Evolutionary conservation across 2,797 vertebrate species (phyloP).

Genomic region (Hydrolagus colliei): DNA sequence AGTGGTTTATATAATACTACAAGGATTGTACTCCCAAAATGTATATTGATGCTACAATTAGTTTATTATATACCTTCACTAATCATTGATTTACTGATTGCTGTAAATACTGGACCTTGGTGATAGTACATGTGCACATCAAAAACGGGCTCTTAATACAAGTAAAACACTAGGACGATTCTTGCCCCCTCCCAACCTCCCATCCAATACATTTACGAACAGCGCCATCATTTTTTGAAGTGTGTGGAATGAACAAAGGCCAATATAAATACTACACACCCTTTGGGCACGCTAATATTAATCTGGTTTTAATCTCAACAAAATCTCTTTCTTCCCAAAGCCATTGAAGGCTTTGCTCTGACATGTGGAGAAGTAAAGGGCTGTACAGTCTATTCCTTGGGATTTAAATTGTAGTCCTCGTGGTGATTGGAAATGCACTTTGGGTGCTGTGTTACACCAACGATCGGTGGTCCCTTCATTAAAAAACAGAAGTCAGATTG

Average conservation of each 20-base stretch:
- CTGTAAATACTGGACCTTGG: too few species aligned
- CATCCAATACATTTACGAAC: too few species aligned
- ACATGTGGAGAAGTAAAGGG: neutral
- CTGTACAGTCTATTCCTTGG: neutral
- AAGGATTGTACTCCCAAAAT: neutral
- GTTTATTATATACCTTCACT: neutral
- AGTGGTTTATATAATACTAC: neutral
- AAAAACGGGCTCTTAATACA: neutral
- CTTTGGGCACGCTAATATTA: neutral
- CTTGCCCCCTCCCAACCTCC: too few species aligned
- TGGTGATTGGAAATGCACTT: too few species aligned
- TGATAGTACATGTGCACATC: neutral
- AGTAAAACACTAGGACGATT: neutral
- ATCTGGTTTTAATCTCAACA: neutral
- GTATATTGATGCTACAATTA: neutral
- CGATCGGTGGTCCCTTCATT: too few species aligned
- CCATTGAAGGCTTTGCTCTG: neutral
- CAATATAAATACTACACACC: too few species aligned
- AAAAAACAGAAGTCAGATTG: too few species aligned
- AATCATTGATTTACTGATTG: neutral
- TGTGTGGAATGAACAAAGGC: neutral
- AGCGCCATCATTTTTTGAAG: too few species aligned
- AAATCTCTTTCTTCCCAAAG: neutral
- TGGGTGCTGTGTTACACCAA: too few species aligned
- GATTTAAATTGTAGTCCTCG: too few species aligned